These are phyloP conservation scores for Noctua comes DNA, from an alignment of 2,888 invertebrate genomes.

Conservation along the genomic window DNA sequence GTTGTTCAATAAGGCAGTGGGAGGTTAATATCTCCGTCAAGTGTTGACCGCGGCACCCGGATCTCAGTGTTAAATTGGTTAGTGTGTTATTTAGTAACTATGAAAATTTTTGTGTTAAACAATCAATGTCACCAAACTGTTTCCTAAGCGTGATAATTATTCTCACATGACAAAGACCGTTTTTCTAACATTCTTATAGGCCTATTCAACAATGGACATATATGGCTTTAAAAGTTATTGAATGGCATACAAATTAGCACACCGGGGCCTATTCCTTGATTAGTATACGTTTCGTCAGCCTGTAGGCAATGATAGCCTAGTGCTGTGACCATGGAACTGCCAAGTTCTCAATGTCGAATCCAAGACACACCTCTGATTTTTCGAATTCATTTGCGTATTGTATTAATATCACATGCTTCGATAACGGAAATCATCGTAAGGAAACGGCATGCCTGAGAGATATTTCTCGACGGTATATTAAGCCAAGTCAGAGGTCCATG, in stretches of 20 bases:
- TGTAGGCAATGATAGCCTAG: not conserved
- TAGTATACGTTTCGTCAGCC: not conserved
- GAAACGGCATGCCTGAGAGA: not conserved
- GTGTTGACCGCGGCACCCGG: not conserved
- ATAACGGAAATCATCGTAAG: not conserved
- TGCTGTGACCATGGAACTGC: not conserved
- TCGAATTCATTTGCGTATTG: not conserved
- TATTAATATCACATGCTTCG: no score
- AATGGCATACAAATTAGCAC: not conserved
- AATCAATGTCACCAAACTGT: constrained; percentile 4
- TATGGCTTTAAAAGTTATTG: not conserved
- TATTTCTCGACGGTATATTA: not conserved
- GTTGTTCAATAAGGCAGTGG: not conserved
- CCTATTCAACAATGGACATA: not conserved
- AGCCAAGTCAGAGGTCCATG: no score
- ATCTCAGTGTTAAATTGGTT: constrained; percentile 29
- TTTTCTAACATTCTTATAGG: not conserved
- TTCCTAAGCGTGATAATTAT: constrained; percentile 21
- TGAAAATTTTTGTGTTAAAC: constrained; percentile 3
- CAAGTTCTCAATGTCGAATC: no score
- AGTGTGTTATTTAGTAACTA: constrained; percentile 25
- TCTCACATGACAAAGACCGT: constrained; percentile 9
- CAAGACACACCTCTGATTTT: not conserved
- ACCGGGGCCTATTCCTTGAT: not conserved
- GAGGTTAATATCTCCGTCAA: not conserved